Evolutionary conservation across 35 echinoderm and acorn worm genomes (phyloP), one percentile per base, ranked within the genome.

Genomic region (Apostichopus japonicus): DNA sequence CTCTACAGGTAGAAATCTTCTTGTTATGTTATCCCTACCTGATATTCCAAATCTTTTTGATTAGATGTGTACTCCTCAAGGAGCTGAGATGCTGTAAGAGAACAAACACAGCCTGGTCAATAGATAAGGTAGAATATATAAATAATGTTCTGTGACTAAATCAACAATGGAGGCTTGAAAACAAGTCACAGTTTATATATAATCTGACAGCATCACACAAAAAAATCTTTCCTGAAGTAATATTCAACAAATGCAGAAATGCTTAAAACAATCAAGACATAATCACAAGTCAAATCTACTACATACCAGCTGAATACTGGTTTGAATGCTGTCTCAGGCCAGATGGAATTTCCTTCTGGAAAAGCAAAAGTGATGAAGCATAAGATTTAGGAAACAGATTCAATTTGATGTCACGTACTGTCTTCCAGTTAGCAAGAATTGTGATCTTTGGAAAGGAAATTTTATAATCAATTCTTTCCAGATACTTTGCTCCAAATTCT

Each of bases 41-140:
- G 92, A 33, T 33, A 25, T 75, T 93, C 92, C 92, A 93, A 13
- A 55, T 44, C 65, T 54, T 86, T 84, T 55, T 93, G 92, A 75
- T 84, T 93, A 24, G 63, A 53, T 22, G 54, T 23, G 70, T 93
- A 93, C 61, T 93, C 92, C 72, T 93, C 81, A 23, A 93, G 19
- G 19, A 93, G 92, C 33, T 93, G 79, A 57, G 70, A 93, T 4
- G 84, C 79, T 83, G 51, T 56, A 17, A 6, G 5, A 54, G 5
- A 44, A 53, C 4, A 67, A 67, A 33, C 27, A 33, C 27, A 33
- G 1, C 27, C 27, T 33, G 27, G 27, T 33, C 27, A 33, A 33
- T 33, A 33, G 27, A 33, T 33, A 1, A 33, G 27, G 27, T 33
- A 33, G 27, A 33, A 33, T 33, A 33, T 1, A 33, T 33, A 1